phyloP scores from a whole-genome alignment of 2,113 vertebrate genomes.

The Nesoenas mayeri region DNA sequence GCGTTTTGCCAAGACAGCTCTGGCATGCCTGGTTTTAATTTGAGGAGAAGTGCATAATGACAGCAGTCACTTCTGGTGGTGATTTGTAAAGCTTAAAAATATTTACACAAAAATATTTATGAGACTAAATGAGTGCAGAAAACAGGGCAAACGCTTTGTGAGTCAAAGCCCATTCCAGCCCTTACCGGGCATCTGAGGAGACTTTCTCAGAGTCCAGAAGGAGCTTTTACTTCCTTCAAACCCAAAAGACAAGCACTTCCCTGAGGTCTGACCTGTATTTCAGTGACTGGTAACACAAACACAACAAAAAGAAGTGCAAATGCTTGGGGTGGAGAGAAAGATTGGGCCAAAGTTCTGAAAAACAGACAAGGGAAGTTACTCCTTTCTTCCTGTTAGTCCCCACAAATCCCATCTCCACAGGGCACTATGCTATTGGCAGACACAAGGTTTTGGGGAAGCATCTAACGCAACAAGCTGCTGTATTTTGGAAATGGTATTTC shows the following conservation, averaged over 20 bases:
- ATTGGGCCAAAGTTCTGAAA: background rate
- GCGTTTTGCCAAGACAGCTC: background rate
- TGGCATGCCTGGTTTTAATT: background rate
- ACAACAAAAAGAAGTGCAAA: background rate
- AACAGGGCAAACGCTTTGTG: background rate
- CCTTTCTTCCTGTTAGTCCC: background rate
- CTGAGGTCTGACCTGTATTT: background rate
- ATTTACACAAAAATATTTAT: background rate
- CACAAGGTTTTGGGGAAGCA: background rate
- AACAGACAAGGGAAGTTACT: background rate
- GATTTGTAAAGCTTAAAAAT: background rate
- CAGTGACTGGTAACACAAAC: rapidly evolving
- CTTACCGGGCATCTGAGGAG: background rate
- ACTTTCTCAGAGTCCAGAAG: background rate
- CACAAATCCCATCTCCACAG: background rate
- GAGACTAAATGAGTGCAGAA: background rate
- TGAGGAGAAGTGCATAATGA: background rate
- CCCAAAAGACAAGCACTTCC: background rate
- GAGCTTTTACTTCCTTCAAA: background rate
- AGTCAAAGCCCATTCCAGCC: background rate
- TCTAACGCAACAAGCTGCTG: rapidly evolving
- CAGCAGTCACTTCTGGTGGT: background rate
- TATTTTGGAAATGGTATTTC: background rate
- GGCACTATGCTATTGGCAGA: background rate
- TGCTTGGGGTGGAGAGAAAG: background rate